These are phyloP conservation scores for Pangasianodon gigas DNA, from an alignment of 2,113 vertebrate genomes.

Conservation along the genomic window DNA sequence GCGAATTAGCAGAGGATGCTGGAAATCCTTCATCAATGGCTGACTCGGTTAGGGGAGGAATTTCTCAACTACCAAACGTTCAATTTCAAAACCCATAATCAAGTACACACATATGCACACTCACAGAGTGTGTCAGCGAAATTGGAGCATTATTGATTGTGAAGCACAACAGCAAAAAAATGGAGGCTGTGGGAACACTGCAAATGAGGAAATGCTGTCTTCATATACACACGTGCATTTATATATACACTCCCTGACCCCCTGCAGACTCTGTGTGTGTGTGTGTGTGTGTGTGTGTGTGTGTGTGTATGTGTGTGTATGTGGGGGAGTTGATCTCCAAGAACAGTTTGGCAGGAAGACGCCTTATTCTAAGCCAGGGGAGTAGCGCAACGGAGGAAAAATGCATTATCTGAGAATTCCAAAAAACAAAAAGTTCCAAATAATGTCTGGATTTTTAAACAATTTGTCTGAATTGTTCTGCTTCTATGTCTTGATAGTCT, in stretches of 20 bases:
- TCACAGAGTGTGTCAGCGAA: conserved; percentile 44
- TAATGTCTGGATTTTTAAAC: conserved; percentile 9
- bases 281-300: conserved; percentile 26
- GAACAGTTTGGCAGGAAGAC: conserved; percentile 35
- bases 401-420: conserved; percentile 35
- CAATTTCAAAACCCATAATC: conserved; percentile 52
- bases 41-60: conserved; percentile 45
- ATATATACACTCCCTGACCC: conserved; percentile 45
- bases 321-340: conserved; percentile 39
- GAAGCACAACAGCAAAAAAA: conserved; percentile 42
- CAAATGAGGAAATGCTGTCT: conserved; percentile 49
- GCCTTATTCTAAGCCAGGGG: conserved; percentile 16
- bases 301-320: conserved; percentile 19
- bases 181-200: conserved; percentile 49
- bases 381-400: conserved; percentile 44
- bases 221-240: conserved; percentile 24
- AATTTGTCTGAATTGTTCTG: conserved; percentile 27
- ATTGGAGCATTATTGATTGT: conserved; percentile 43
- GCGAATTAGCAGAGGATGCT: conserved; percentile 49
- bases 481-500: not conserved
- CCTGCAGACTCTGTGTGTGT: conserved; percentile 42
- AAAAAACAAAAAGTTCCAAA: conserved; percentile 17
- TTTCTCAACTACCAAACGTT: conserved; percentile 53
- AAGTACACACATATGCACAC: conserved; percentile 17
- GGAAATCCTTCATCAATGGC: conserved; percentile 50